Percentiles rank a stretch among this genome's conserved stretches.
phyloP scores from a whole-genome alignment of 92 coral and sea anemone species.

The Actinernus sp. region DNA sequence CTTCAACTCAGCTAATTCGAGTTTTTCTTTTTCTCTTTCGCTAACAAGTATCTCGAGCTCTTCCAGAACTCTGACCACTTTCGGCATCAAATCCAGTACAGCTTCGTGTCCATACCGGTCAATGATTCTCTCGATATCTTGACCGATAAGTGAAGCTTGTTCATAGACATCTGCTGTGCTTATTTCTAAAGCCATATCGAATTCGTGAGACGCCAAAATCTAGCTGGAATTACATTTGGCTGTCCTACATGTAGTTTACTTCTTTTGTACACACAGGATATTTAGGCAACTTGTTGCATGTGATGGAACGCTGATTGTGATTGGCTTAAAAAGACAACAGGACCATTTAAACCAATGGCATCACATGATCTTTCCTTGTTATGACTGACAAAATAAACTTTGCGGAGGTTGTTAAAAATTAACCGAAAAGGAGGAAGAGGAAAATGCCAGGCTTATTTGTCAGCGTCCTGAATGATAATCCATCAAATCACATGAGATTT shows the following conservation, averaged over 20 bases:
- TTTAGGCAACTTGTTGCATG: constrained; percentile 39
- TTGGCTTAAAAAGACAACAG: constrained; percentile 30
- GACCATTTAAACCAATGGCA: too few relatives aligned
- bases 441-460: too few relatives aligned
- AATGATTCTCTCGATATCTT: constrained; percentile 93
- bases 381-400: too few relatives aligned
- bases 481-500: too few relatives aligned
- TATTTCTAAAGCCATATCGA: constrained; percentile 81
- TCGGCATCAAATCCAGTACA: constrained; percentile 94
- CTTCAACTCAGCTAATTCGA: constrained; percentile 91
- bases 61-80: constrained; percentile 88
- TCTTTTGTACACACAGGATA: constrained; percentile 13
- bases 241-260: too few relatives aligned
- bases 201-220: too few relatives aligned
- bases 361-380: too few relatives aligned
- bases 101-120: constrained; percentile 90
- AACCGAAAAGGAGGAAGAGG: too few relatives aligned
- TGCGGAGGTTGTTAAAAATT: too few relatives aligned
- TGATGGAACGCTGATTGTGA: constrained; percentile 10
- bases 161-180: constrained; percentile 97
- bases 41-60: constrained; percentile 87
- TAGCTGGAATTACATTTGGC: neutral
- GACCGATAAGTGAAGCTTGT: constrained; percentile 94
- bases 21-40: constrained; percentile 85
- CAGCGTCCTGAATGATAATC: too few relatives aligned